Evolutionary conservation across 2,888 invertebrate genomes (phyloP).

Genomic region (Trichopoda pennipes): DNA sequence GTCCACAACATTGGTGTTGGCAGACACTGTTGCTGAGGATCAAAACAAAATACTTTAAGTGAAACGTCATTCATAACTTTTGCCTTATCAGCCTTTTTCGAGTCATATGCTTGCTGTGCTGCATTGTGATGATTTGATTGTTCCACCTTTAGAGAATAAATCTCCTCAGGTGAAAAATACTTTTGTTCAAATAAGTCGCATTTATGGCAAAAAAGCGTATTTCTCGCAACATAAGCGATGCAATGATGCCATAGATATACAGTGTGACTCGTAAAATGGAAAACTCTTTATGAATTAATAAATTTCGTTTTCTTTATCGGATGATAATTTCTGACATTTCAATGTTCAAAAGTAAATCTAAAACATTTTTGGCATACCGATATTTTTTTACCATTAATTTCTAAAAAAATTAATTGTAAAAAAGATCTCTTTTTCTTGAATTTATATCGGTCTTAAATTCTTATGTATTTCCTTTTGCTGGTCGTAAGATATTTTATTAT

Average conservation of each 20-base stretch:
- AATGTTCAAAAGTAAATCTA: slow-evolving; percentile 13
- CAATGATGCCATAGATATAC: slow-evolving; percentile 7
- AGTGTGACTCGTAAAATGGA: slow-evolving; percentile 25
- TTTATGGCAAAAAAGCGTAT: slow-evolving; percentile 11
- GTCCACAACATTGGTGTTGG: slow-evolving; percentile 27
- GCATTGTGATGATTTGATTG: slow-evolving; percentile 25
- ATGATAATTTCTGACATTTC: slow-evolving; percentile 22
- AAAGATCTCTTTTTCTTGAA: slow-evolving; percentile 22
- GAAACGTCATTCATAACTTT: slow-evolving; percentile 22
- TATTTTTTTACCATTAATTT: not conserved
- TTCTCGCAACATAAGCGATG: slow-evolving; percentile 19
- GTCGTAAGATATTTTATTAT: no score
- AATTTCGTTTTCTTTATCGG: slow-evolving; percentile 18
- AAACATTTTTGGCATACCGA: slow-evolving; percentile 8
- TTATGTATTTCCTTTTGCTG: no score
- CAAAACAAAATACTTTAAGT: slow-evolving; percentile 16
- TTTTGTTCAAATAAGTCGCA: slow-evolving; percentile 22
- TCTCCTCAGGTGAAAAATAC: slow-evolving; percentile 15
- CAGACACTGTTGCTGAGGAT: not conserved
- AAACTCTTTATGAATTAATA: slow-evolving; percentile 13
- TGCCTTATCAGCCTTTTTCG: slow-evolving; percentile 21
- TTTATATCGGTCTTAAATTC: not conserved
- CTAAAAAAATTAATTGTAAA: slow-evolving; percentile 3
- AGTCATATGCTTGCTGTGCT: slow-evolving; percentile 32
- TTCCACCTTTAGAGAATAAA: slow-evolving; percentile 24